phyloP scores from a whole-genome alignment of 2,797 vertebrate species.

The Diplodus puntazzo region DNA sequence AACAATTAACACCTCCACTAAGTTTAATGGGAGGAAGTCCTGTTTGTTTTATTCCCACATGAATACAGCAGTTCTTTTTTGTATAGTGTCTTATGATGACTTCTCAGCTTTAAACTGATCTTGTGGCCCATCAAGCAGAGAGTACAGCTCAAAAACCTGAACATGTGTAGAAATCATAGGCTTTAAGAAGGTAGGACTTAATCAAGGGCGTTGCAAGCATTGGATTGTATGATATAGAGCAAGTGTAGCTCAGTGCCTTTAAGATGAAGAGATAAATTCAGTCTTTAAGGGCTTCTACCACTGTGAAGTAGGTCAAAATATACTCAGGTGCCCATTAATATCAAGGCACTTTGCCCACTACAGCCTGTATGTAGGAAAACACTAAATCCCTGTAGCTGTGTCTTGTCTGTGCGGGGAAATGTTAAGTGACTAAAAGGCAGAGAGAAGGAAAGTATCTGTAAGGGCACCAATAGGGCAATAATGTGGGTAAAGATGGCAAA shows the following conservation, averaged over 20 bases:
- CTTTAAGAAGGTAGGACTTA: not conserved
- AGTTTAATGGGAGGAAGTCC: not conserved
- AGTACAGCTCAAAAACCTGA: not conserved
- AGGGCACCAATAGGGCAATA: constrained; percentile 14
- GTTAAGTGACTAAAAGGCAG: constrained; percentile 33
- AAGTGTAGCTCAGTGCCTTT: not conserved
- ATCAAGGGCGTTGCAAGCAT: not conserved
- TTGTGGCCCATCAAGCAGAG: not conserved
- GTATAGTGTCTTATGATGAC: not conserved
- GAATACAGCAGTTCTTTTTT: not conserved
- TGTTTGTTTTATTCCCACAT: not conserved
- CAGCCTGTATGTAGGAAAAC: constrained; percentile 21
- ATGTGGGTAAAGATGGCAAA: constrained; percentile 43
- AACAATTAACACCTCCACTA: not conserved
- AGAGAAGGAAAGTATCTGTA: constrained; percentile 39
- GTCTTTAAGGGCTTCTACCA: constrained; percentile 7
- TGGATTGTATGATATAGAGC: not conserved
- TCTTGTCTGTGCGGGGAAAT: constrained; percentile 27
- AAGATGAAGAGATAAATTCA: constrained; percentile 16
- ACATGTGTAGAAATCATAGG: not conserved
- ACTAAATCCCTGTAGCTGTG: constrained; percentile 10
- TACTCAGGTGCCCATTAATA: constrained; percentile 36
- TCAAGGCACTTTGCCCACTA: constrained; percentile 16
- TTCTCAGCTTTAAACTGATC: not conserved
- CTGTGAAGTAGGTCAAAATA: constrained; percentile 40